phyloP scores from a whole-genome alignment of 2,797 vertebrate species.

The Thamnophis elegans region DNA sequence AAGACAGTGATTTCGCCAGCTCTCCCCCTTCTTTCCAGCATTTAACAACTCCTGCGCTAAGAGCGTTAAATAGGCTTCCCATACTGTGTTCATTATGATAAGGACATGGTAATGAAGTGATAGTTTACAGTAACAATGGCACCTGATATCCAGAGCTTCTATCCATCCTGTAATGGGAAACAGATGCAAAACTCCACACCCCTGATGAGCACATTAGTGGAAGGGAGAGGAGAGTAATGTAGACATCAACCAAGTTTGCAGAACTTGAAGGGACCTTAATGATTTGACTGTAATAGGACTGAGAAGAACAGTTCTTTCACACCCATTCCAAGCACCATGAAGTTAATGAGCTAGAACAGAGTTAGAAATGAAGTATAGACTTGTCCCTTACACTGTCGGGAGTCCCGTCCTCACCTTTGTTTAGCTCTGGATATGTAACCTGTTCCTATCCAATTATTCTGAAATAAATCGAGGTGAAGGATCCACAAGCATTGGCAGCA shows the following conservation, averaged over 20 bases:
- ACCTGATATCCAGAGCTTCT: slow-evolving; percentile 31
- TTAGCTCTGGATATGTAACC: not conserved
- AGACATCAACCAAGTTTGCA: not conserved
- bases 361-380: not conserved
- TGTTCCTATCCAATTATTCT: not conserved
- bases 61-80: slow-evolving; percentile 30
- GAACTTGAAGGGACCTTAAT: not conserved
- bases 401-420: not conserved
- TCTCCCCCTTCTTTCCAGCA: not conserved
- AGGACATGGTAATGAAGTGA: slow-evolving; percentile 42
- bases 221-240: not conserved
- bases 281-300: slow-evolving; percentile 6
- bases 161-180: slow-evolving; percentile 29
- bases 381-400: not conserved
- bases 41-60: slow-evolving; percentile 20
- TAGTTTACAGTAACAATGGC: slow-evolving; percentile 34
- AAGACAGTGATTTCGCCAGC: not conserved
- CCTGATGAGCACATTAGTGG: slow-evolving; percentile 31
- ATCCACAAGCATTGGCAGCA: not conserved
- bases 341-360: not conserved
- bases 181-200: slow-evolving; percentile 23
- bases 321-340: not conserved
- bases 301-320: not conserved
- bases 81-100: slow-evolving; percentile 42
- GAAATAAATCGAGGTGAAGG: not conserved